These are phyloP conservation scores for Zeus faber DNA, from an alignment of 2,113 vertebrate genomes.

Conservation along the genomic window DNA sequence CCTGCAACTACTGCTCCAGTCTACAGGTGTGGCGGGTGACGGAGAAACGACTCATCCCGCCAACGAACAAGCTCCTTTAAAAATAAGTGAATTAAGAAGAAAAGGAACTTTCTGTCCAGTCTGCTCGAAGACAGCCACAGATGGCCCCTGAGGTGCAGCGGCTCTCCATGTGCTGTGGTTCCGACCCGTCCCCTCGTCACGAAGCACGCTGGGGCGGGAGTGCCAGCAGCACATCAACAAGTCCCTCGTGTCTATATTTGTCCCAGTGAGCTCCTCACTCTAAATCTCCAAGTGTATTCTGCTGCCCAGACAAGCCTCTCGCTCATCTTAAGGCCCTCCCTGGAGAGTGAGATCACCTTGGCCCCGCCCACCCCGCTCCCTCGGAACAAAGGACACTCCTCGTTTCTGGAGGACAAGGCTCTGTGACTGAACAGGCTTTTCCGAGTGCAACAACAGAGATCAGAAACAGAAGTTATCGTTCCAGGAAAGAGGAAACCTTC, in stretches of 20 bases:
- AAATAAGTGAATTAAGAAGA: no score
- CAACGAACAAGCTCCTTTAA: constrained; percentile 14
- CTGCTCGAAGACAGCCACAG: not conserved
- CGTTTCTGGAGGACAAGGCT: not conserved
- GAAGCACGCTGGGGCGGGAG: no score
- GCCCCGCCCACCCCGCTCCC: constrained; percentile 43
- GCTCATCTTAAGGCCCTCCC: constrained; percentile 44
- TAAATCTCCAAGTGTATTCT: constrained; percentile 41
- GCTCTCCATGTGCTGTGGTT: constrained; percentile 18
- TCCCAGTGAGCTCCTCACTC: not conserved
- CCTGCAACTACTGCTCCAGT: not conserved
- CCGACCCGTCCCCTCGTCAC: no score
- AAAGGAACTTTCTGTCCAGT: no score
- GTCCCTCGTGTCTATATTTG: constrained; percentile 33
- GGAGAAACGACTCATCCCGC: constrained; percentile 26
- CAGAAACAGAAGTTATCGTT: no score
- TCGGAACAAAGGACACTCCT: constrained; percentile 19
- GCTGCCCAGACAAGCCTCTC: constrained; percentile 32
- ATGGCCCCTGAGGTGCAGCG: constrained; percentile 4
- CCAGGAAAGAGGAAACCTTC: no score
- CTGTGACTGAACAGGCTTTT: constrained; percentile 29
- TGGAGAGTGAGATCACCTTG: constrained; percentile 26
- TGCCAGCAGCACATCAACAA: no score
- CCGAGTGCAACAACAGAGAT: no score
- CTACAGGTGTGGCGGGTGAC: no score